Base-by-base conservation (phyloP, 2,888 invertebrate genomes). In the Psylliodes chrysocephalus region DNA sequence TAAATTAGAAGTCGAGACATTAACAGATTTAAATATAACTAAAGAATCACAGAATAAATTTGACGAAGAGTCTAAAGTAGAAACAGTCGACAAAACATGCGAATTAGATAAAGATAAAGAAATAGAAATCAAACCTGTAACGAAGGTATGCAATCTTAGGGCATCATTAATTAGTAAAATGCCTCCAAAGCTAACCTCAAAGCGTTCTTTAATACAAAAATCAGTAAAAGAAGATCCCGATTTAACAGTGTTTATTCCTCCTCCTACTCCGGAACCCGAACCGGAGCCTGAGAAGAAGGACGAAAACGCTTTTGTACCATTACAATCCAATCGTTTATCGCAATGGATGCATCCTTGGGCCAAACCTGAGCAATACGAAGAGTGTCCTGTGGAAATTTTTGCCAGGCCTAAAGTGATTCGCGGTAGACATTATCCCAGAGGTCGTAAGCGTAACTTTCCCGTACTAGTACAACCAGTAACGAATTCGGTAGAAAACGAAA, bases 341-440 rank as follows among this genome's bases (percentile, higher is more conserved):
- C 75, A 77, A 35, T 82, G 75, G 70, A 81, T 82, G 82, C 78
- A 82, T 70, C 82, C 82, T 1, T 77, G 73, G 64, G 78, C 80
- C 66, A 82, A 82, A 71, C 82, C 82, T 0, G 79, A 79, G 59
- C 82, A 82, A 69, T 74, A 73, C 55, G 81, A 81, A 7, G 80
- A 77, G 56, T 80, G 81, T 63, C 79, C 81, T 0, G 71, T 82
- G 4, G 81, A 82, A 62, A 79, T 82, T 47, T 82, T 73, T 71
- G 83, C 83, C 17, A 77, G 77, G n/a, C 83, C 83, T 1, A 82
- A 82, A 67, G 72, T 77, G 5, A 82, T 83, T 19, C 73, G 81
- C 18, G 77, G 77, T 40, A 72, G 83, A 64, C 82, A 82, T 71
- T 78, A 79, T 70, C 82, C 82, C 17, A 69, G 74, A 60, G 78